These are phyloP conservation scores for Chlorops oryzae DNA, from an alignment of 1,140 invertebrate genomes.

Conservation along the genomic window DNA sequence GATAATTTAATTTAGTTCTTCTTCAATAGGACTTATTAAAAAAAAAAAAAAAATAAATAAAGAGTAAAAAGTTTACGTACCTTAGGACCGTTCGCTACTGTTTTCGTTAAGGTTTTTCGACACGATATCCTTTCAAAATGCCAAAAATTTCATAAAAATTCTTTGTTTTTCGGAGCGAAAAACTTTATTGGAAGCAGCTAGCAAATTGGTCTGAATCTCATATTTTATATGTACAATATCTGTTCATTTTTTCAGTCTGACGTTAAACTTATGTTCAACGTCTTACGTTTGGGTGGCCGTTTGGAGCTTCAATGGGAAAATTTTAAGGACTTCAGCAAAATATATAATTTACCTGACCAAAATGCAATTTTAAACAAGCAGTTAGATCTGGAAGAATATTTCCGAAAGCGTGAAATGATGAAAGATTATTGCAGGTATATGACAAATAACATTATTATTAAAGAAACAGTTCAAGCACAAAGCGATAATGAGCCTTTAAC, in stretches of 20 bases:
- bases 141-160: no score
- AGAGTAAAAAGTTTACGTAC: no score
- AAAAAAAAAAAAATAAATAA: no score
- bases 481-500: neutral
- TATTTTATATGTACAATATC: slow-evolving; percentile 4
- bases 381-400: slow-evolving; percentile 41
- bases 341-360: slow-evolving; percentile 32
- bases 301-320: slow-evolving; percentile 30
- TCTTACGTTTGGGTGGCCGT: slow-evolving; percentile 32
- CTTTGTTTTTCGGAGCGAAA: no score
- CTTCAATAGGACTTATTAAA: no score
- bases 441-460: no score
- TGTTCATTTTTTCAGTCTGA: slow-evolving; percentile 25
- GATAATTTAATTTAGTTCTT: no score
- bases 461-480: slow-evolving; percentile 10
- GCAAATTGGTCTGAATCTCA: no score
- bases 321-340: slow-evolving; percentile 31
- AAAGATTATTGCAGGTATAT: slow-evolving; percentile 44
- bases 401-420: slow-evolving; percentile 36
- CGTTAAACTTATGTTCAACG: slow-evolving; percentile 35
- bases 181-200: no score
- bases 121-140: no score
- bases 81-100: neutral
- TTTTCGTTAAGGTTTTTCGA: no score
- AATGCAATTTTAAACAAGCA: slow-evolving; percentile 35